Evolutionary conservation across 1,140 invertebrate species (phyloP).

Genomic region (Drosophila athabasca): DNA sequence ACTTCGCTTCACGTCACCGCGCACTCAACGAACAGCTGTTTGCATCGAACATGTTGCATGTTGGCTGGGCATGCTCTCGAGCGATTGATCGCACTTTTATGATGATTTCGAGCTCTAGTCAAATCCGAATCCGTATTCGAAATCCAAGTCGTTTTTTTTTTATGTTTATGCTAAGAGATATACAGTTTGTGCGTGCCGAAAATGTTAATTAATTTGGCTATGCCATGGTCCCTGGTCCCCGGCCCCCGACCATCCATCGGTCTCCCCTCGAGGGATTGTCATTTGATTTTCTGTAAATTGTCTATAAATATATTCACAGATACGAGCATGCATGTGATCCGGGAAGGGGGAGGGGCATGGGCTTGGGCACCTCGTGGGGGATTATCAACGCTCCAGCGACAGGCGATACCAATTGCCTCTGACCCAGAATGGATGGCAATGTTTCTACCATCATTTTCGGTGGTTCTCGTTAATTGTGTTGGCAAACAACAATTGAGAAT

Average conservation of each 20-base stretch:
- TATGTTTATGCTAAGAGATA: conserved; percentile 79
- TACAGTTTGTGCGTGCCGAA: conserved; percentile 80
- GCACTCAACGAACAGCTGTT: too few relatives aligned
- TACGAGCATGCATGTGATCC: conserved; percentile 33
- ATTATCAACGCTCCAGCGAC: conserved; percentile 61
- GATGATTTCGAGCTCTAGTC: not conserved
- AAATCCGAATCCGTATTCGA: not conserved
- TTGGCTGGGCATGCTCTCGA: too few relatives aligned
- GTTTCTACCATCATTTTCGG: conserved; percentile 29
- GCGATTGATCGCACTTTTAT: too few relatives aligned
- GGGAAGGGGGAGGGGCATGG: conserved; percentile 27
- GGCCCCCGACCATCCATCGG: too few relatives aligned
- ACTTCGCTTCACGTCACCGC: too few relatives aligned
- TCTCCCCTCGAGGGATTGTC: conserved; percentile 32
- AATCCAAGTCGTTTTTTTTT: conserved; percentile 12
- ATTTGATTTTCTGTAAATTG: conserved; percentile 68
- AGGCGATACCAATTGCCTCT: conserved; percentile 72
- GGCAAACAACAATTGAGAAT: conserved; percentile 48
- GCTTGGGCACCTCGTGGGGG: conserved; percentile 33
- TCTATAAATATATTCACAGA: conserved; percentile 49
- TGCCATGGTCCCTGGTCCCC: conserved; percentile 23
- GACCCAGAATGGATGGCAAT: conserved; percentile 55
- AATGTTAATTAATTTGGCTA: conserved; percentile 79
- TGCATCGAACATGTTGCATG: too few relatives aligned
- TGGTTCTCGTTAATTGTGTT: conserved; percentile 69